Evolutionary conservation across 2,888 invertebrate genomes (phyloP).

Genomic region (Nephrocerus scutellatus): DNA sequence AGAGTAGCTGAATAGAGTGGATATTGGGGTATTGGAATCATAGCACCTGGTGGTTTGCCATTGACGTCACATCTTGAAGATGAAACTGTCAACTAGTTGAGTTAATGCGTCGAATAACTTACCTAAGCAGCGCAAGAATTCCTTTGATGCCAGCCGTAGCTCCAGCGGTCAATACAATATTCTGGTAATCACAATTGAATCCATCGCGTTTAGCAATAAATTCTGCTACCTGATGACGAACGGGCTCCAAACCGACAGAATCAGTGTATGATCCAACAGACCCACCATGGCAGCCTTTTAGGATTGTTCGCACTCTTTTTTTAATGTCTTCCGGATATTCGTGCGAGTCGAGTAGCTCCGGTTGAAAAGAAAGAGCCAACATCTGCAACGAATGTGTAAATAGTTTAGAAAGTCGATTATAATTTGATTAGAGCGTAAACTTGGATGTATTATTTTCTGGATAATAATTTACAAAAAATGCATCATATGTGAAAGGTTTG

Average conservation of each 20-base stretch:
- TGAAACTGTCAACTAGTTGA: no score
- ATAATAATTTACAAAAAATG: no score
- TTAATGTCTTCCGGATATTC: slow-evolving; percentile 79
- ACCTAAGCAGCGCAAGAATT: slow-evolving; percentile 51
- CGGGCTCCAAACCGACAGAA: slow-evolving; percentile 81
- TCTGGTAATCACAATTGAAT: slow-evolving; percentile 60
- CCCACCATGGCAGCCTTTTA: slow-evolving; percentile 63
- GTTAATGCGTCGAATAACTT: no score
- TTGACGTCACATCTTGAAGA: slow-evolving; percentile 28
- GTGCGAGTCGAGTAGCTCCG: slow-evolving; percentile 63
- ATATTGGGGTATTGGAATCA: slow-evolving; percentile 99
- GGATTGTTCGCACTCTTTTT: slow-evolving; percentile 57
- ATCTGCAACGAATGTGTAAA: no score
- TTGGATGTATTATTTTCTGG: no score
- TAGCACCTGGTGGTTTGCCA: slow-evolving; percentile 58
- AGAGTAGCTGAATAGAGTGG: slow-evolving; percentile 94
- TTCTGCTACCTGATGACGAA: slow-evolving; percentile 77
- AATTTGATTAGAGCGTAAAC: no score
- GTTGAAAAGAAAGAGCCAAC: slow-evolving; percentile 68
- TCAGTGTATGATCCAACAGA: slow-evolving; percentile 70
- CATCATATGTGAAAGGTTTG: no score
- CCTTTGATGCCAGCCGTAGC: slow-evolving; percentile 94
- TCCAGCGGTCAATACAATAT: slow-evolving; percentile 79
- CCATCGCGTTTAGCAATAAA: slow-evolving; percentile 83
- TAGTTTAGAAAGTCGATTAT: no score